Percentiles rank a stretch among this genome's conserved stretches.
Evolutionary conservation across 2,888 invertebrate species (phyloP).

Genomic region (Nyleta sp.): DNA sequence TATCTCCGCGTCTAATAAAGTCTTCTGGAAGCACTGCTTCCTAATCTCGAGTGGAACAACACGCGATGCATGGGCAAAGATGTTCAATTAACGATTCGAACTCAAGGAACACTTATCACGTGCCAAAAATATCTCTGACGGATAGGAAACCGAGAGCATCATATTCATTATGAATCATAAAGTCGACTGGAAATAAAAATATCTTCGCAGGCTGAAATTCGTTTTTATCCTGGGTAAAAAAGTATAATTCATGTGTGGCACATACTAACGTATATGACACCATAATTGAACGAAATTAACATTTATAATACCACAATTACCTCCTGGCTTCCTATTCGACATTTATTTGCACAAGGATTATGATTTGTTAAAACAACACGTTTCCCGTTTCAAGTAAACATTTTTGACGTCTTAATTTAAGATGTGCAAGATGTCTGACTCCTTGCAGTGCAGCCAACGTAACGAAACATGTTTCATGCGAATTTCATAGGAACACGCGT

Average conservation of each 20-base stretch:
- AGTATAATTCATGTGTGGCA: neutral
- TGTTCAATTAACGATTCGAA: slow-evolving; percentile 55
- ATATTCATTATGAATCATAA: slow-evolving; percentile 33
- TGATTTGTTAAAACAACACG: no score
- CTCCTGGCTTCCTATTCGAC: no score
- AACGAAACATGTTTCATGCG: slow-evolving; percentile 1
- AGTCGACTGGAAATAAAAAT: slow-evolving; percentile 14
- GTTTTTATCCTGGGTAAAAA: neutral
- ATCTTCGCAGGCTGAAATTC: neutral
- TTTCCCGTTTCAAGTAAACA: no score
- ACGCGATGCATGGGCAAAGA: slow-evolving; percentile 54
- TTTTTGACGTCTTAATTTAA: no score
- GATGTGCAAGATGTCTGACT: no score
- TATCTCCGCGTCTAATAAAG: slow-evolving; percentile 57
- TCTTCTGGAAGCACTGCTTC: slow-evolving; percentile 43
- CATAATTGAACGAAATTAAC: no score
- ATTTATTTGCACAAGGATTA: no score
- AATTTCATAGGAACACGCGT: neutral
- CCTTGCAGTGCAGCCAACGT: no score
- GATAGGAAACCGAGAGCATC: slow-evolving; percentile 10
- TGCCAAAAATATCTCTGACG: slow-evolving; percentile 56
- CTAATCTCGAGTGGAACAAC: slow-evolving; percentile 62
- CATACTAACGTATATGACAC: no score
- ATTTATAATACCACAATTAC: no score
- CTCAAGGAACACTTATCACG: slow-evolving; percentile 58